Evolutionary conservation across 2,113 vertebrate species (phyloP).

Genomic region (Cynopterus brachyotis): DNA sequence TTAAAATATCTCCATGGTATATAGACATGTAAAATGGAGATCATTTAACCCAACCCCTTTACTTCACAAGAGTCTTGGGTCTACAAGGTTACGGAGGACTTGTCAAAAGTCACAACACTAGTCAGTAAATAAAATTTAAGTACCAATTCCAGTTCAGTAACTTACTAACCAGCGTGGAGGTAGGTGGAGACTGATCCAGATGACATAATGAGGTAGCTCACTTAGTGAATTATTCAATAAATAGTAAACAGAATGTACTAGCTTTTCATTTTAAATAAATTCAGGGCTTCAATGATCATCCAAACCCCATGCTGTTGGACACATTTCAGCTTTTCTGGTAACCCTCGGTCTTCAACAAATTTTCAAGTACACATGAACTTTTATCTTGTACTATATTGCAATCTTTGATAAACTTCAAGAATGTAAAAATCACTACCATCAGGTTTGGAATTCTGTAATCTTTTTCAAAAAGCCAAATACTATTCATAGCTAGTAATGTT

Average conservation of each 20-base stretch:
- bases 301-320: background rate
- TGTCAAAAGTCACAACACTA: background rate
- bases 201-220: background rate
- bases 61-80: background rate
- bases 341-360: background rate
- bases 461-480: background rate
- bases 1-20: background rate
- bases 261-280: conserved; percentile 6
- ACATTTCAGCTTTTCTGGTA: background rate
- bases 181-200: background rate
- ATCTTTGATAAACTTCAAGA: background rate
- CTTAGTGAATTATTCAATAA: background rate
- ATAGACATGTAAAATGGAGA: background rate
- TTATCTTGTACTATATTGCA: background rate
- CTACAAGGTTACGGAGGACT: background rate
- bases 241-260: background rate
- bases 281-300: background rate
- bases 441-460: conserved; percentile 3
- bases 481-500: background rate
- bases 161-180: background rate
- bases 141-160: background rate
- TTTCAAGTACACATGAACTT: background rate
- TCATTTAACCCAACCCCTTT: background rate
- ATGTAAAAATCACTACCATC: background rate
- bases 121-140: background rate